Percentiles rank a stretch among this genome's conserved stretches.
Evolutionary conservation across 1,140 invertebrate species (phyloP).

Genomic region (Philaenus spumarius): DNA sequence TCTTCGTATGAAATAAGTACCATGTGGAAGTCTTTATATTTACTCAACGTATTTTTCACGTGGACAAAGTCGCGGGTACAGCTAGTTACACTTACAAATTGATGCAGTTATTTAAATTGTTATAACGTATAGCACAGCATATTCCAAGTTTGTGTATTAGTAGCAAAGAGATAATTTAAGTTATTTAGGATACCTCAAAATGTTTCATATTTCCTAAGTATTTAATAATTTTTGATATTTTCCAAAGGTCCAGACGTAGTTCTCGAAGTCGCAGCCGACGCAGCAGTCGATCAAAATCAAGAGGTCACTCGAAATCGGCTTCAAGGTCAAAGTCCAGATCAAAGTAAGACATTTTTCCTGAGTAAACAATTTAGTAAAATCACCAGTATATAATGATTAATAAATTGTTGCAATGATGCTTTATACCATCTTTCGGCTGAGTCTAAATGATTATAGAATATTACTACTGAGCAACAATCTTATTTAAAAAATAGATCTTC

Average conservation of each 20-base stretch:
- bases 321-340: constrained; percentile 37
- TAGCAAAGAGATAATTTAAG: neutral
- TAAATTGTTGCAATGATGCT: neutral
- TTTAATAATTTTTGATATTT: neutral
- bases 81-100: no score
- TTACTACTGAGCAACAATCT: no score
- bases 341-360: constrained; percentile 23
- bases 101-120: no score
- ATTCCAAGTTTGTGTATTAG: neutral
- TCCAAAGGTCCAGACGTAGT: constrained; percentile 30
- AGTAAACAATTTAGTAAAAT: constrained; percentile 11
- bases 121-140: no score
- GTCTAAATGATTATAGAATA: no score
- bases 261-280: constrained; percentile 27
- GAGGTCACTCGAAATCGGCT: constrained; percentile 33
- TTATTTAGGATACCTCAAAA: neutral
- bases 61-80: no score
- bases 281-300: constrained; percentile 24
- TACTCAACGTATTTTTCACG: no score
- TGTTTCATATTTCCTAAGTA: neutral
- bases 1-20: no score
- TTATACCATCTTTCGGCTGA: no score
- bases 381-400: neutral
- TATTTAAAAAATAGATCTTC: no score
- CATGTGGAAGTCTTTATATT: no score